These are phyloP conservation scores for Drosophila prostipennis DNA, from an alignment of 2,888 invertebrate species.

Conservation along the genomic window DNA sequence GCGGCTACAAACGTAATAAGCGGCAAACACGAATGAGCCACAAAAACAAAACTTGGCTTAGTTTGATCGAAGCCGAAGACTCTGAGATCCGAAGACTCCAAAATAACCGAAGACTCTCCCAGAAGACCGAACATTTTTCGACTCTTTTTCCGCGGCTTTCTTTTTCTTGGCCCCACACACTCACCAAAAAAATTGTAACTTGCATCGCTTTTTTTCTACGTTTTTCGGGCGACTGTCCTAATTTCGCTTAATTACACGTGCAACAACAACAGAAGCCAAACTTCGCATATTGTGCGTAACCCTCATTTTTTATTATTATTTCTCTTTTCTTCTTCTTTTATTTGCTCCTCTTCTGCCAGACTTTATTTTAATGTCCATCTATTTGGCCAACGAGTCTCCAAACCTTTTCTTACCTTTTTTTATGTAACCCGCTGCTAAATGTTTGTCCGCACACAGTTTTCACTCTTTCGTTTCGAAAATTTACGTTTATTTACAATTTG, in stretches of 20 bases:
- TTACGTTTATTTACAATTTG: constrained; percentile 77
- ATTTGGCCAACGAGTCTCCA: constrained; percentile 31
- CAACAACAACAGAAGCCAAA: constrained; percentile 25
- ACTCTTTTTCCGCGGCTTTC: constrained; percentile 41
- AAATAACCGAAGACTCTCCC: constrained; percentile 7
- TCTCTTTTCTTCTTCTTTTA: background rate
- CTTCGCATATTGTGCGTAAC: constrained; percentile 57
- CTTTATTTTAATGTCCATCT: constrained; percentile 55
- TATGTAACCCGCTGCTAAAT: constrained; percentile 66
- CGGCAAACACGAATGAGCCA: constrained; percentile 43
- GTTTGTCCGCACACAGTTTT: constrained; percentile 68
- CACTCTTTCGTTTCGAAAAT: constrained; percentile 65
- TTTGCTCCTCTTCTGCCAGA: constrained; percentile 27
- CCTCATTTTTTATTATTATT: constrained; percentile 2
- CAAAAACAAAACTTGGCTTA: constrained; percentile 41
- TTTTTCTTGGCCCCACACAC: constrained; percentile 25
- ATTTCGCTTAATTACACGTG: constrained; percentile 76
- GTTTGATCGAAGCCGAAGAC: constrained; percentile 34
- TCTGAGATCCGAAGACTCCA: constrained; percentile 1
- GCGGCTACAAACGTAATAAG: constrained; percentile 43
- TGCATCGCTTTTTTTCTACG: constrained; percentile 49
- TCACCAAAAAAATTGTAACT: constrained; percentile 19
- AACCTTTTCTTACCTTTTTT: constrained; percentile 38
- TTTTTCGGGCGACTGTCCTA: constrained; percentile 61
- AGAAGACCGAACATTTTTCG: constrained; percentile 6